Evolutionary conservation across 1,140 invertebrate species (phyloP).

Genomic region (Lasioglossum baleicum): DNA sequence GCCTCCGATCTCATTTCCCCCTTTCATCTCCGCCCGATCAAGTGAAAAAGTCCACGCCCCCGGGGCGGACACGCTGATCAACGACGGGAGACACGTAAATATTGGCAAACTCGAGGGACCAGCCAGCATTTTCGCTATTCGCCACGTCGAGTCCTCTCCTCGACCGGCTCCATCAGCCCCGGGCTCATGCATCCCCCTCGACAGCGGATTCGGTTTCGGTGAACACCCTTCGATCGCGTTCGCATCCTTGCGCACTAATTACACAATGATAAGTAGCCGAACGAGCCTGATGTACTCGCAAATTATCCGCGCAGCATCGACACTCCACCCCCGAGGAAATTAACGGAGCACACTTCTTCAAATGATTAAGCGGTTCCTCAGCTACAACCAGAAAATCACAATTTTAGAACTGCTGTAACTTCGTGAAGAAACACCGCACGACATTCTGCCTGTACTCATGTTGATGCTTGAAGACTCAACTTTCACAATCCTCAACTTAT

Average conservation of each 20-base stretch:
- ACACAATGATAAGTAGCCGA: background rate
- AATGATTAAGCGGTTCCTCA: too few species aligned
- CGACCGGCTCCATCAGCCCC: background rate
- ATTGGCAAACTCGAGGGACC: background rate
- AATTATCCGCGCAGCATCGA: too few species aligned
- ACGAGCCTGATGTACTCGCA: too few species aligned
- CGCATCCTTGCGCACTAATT: slow-evolving; percentile 8
- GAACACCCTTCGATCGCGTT: slow-evolving; percentile 12
- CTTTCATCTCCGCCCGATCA: slow-evolving; percentile 12
- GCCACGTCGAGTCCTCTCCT: background rate
- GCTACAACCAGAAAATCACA: too few species aligned
- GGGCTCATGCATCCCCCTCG: background rate
- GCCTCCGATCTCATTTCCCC: slow-evolving; percentile 1
- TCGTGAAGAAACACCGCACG: too few species aligned
- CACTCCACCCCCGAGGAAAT: too few species aligned
- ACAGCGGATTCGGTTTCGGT: slow-evolving; percentile 34
- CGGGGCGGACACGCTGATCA: slow-evolving; percentile 1
- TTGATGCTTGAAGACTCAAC: too few species aligned
- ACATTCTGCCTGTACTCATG: too few species aligned
- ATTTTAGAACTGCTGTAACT: too few species aligned
- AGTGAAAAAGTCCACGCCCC: slow-evolving; percentile 7
- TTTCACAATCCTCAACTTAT: too few species aligned
- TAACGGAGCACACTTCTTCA: too few species aligned
- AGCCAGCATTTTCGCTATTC: background rate
- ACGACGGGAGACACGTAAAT: background rate